phyloP scores from a whole-genome alignment of 2,888 invertebrate species.

The Campoplex nolae region DNA sequence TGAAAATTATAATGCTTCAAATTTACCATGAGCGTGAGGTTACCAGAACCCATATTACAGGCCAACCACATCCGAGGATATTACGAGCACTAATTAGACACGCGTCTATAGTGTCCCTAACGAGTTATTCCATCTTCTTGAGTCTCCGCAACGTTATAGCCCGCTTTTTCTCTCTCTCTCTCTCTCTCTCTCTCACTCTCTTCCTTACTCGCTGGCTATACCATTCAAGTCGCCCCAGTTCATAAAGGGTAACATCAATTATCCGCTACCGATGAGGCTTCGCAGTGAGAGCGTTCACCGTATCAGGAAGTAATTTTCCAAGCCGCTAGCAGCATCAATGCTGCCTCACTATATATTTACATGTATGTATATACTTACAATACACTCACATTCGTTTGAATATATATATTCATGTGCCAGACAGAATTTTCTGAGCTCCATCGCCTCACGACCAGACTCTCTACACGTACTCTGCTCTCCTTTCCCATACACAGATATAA shows the following conservation, averaged over 20 bases:
- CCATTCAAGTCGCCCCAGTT: conserved; percentile 53
- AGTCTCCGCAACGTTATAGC: background rate
- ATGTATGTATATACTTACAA: background rate
- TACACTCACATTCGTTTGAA: background rate
- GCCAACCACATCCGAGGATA: background rate
- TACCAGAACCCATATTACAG: background rate
- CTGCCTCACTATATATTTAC: conserved; percentile 15
- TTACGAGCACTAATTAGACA: conserved; percentile 57
- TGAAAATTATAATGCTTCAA: background rate
- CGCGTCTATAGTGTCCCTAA: conserved; percentile 63
- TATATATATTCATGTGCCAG: conserved; percentile 59
- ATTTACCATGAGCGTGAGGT: background rate
- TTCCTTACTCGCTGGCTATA: background rate
- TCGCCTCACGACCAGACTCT: conserved; percentile 52
- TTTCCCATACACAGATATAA: background rate
- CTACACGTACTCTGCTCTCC: background rate
- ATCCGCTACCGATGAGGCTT: conserved; percentile 69
- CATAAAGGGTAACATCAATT: conserved; percentile 74
- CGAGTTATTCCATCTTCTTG: conserved; percentile 46
- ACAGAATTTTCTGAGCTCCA: conserved; percentile 66
- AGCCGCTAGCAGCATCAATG: conserved; percentile 62
- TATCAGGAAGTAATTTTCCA: conserved; percentile 75
- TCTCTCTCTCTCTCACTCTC: conserved; percentile 16
- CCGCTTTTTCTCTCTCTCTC: background rate
- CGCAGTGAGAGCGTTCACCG: conserved; percentile 50